A percentile compares a stretch with the other conserved stretches of the same genome.
These are phyloP conservation scores for Esox masquinongy DNA, from an alignment of 2,797 vertebrate genomes.

Conservation along the genomic window DNA sequence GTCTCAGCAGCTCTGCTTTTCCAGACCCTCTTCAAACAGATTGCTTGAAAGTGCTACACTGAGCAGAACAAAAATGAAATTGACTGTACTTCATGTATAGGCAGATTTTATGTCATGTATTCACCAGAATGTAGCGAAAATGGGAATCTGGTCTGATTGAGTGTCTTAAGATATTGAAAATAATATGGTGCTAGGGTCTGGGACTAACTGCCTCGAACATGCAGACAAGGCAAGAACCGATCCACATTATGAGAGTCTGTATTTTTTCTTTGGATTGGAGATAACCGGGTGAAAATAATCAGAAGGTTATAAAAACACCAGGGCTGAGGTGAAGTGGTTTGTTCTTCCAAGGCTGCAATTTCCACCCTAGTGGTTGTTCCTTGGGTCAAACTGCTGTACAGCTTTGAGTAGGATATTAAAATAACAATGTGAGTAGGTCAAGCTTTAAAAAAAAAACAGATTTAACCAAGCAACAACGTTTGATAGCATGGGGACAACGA, in stretches of 20 bases:
- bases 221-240: slow-evolving; percentile 26
- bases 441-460: slow-evolving; percentile 46
- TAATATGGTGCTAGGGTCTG: not conserved
- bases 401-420: slow-evolving; percentile 69
- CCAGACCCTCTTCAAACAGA: slow-evolving; percentile 53
- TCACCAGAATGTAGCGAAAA: not conserved
- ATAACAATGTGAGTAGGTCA: slow-evolving; percentile 67
- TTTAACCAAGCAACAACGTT: slow-evolving; percentile 56
- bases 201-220: slow-evolving; percentile 35
- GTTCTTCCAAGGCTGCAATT: slow-evolving; percentile 59
- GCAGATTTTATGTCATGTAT: not conserved
- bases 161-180: slow-evolving; percentile 16
- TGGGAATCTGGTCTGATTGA: not conserved
- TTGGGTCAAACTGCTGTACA: slow-evolving; percentile 61
- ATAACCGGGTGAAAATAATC: slow-evolving; percentile 67
- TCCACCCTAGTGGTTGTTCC: slow-evolving; percentile 48
- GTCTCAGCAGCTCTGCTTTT: slow-evolving; percentile 38
- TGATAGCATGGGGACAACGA: slow-evolving; percentile 61
- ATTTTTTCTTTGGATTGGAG: slow-evolving; percentile 50
- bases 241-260: slow-evolving; percentile 21
- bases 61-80: slow-evolving; percentile 31
- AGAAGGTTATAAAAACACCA: slow-evolving; percentile 63
- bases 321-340: slow-evolving; percentile 48
- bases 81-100: not conserved
- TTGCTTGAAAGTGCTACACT: slow-evolving; percentile 51